Base-by-base conservation (phyloP, 2,888 invertebrate genomes). In the Lepeophtheirus nordmannii region DNA sequence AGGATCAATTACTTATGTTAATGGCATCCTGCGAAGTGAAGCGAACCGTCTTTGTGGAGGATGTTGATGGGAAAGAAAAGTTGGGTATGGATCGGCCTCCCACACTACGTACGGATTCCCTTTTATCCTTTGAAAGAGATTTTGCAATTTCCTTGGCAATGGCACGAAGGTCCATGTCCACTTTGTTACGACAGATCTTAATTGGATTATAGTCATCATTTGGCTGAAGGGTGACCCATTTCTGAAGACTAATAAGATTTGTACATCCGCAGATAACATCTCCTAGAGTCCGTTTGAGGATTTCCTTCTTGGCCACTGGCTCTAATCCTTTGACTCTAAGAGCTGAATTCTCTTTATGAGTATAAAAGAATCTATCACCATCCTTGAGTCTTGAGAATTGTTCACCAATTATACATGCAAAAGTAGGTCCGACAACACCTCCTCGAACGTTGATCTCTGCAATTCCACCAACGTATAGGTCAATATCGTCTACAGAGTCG, bases 381-480 rank as follows among this genome's bases (percentile, higher is more conserved):
- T 41, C 10, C 23, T 66, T 66, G 14, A 66, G 37, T 14, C 46
- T 17, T 1, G 22, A 20, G 58, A 66, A 66, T 22, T 66, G 81
- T 68, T 75, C 74, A 2, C 77, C 81, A 57, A 82, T 77, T 63
- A 82, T 75, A 71, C 81, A 82, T 23, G 79, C 80, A 68, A 81
- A 78, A 1, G 81, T 80, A 0, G 80, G 81, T 1, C 82, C 82
- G 9, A 82, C 76, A 12, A 77, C 72, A 3, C 76, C 80, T 10
- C 80, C 81, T 46, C 74, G 75, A 20, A 80, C 72, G 0, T 80
- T 75, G 1, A 72, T 74, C 70, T 82, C 82, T 3, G 78, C 75
- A 72, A 82, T 74, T 1, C 78, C 79, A 59, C 81, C 82, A 9
- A 80, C 77, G 72, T 82, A 82, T 11, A 82, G 72, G 71, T 82